Percentiles rank a stretch among this genome's conserved stretches.
These are phyloP conservation scores for Catamblyrhynchus diadema DNA, from an alignment of 2,797 vertebrate genomes.

Conservation along the genomic window DNA sequence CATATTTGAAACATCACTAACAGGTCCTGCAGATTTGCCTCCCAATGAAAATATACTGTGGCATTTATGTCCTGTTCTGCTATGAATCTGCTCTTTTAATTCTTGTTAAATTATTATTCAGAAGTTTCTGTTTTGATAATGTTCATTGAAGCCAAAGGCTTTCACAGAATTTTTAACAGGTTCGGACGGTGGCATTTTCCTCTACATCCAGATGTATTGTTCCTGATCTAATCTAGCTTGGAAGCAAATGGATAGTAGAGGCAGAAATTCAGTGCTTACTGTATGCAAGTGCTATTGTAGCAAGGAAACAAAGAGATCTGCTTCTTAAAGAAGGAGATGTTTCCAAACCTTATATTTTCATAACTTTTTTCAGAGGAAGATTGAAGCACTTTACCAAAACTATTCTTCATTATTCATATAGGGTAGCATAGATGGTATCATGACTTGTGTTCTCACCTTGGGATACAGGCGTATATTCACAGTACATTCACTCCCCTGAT, in stretches of 20 bases:
- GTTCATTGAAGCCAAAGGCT: conserved; percentile 41
- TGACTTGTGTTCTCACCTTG: neutral
- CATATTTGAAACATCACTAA: neutral
- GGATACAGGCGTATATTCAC: neutral
- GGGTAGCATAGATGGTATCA: neutral
- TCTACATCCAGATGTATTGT: neutral
- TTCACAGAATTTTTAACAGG: neutral
- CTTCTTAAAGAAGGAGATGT: conserved; percentile 60
- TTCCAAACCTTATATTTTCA: conserved; percentile 59
- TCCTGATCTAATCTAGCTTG: neutral
- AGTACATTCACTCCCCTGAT: neutral
- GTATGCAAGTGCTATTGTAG: conserved; percentile 42
- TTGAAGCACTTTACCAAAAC: conserved; percentile 68
- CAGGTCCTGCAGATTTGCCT: neutral
- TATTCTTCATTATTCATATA: conserved; percentile 24
- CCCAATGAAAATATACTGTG: conserved; percentile 55
- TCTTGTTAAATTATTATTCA: conserved; percentile 33
- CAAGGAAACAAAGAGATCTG: conserved; percentile 46
- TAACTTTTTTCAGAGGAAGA: conserved; percentile 30
- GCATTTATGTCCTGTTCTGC: conserved; percentile 63
- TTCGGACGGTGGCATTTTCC: conserved; percentile 22
- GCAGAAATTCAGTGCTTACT: conserved; percentile 9
- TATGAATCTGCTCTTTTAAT: conserved; percentile 46
- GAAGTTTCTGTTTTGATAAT: conserved; percentile 45
- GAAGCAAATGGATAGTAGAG: conserved; percentile 19